Percentiles rank a stretch among this genome's conserved stretches.
Conservation (phyloP, 2,113 vertebrate species). For the Phaethornis superciliosus region DNA sequence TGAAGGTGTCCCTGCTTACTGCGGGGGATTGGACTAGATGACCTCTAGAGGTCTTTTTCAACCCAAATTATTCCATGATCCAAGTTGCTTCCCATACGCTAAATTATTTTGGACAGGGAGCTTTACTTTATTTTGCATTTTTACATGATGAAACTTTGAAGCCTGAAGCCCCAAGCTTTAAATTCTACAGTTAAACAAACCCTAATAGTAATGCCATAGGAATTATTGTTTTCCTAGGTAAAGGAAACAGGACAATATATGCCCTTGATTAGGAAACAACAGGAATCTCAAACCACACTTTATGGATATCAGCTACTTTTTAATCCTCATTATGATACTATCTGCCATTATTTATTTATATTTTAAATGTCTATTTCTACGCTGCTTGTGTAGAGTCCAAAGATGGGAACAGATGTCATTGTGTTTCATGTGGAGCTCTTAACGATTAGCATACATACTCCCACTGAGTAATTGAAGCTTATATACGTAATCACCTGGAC, state of each 20-base stretch:
- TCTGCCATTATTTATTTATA: background rate
- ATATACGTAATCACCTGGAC: background rate
- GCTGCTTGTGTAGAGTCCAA: background rate
- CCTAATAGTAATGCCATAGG: background rate
- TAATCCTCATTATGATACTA: background rate
- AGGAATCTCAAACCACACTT: background rate
- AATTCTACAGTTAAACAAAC: background rate
- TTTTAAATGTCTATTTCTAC: background rate
- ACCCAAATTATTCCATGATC: no score
- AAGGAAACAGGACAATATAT: rapidly evolving
- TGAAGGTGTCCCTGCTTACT: no score
- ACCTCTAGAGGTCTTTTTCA: no score
- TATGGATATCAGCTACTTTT: background rate
- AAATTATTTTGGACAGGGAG: background rate
- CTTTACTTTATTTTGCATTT: background rate
- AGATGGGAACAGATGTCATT: background rate
- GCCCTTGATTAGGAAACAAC: background rate
- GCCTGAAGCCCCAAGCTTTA: background rate
- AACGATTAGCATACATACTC: background rate
- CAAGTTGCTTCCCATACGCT: background rate
- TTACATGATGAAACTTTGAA: background rate
- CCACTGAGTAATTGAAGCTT: background rate
- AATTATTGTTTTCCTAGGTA: background rate
- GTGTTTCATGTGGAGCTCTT: background rate
- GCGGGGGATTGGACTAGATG: no score